Evolutionary conservation across 2,797 vertebrate genomes (phyloP).

Genomic region (Hippoglossus hippoglossus): DNA sequence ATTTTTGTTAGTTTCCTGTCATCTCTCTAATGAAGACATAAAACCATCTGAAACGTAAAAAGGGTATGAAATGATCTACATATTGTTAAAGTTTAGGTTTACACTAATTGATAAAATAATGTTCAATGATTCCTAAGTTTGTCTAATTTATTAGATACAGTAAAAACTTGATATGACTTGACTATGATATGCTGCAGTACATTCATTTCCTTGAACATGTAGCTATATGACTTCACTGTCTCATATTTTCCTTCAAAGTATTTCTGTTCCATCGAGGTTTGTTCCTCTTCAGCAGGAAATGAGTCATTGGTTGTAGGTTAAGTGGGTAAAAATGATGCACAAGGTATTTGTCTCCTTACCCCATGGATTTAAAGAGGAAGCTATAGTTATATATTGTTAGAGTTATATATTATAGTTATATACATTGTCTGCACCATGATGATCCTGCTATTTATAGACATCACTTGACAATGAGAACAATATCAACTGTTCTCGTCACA

Average conservation of each 20-base stretch:
- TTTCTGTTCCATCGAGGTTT: background rate
- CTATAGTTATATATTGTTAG: conserved; percentile 10
- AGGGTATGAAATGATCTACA: background rate
- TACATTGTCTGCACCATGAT: conserved; percentile 27
- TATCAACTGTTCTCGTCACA: conserved; percentile 26
- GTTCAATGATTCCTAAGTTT: too few relatives aligned
- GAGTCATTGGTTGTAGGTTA: background rate
- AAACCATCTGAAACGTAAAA: too few relatives aligned
- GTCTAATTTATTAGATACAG: too few relatives aligned
- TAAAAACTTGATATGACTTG: too few relatives aligned
- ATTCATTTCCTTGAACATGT: too few relatives aligned
- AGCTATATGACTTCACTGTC: too few relatives aligned
- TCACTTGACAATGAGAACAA: background rate
- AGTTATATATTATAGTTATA: background rate
- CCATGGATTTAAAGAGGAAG: conserved; percentile 13
- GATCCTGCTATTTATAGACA: conserved; percentile 35
- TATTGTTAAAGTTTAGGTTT: background rate
- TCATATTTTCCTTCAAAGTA: background rate
- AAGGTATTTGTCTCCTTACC: background rate
- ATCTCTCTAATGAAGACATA: background rate
- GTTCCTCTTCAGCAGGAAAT: background rate
- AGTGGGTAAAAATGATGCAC: background rate
- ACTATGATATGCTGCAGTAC: too few relatives aligned
- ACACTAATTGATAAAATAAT: background rate
- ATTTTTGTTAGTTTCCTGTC: background rate